Conservation (phyloP, 2,888 invertebrate species). For the Globia sparganii region DNA sequence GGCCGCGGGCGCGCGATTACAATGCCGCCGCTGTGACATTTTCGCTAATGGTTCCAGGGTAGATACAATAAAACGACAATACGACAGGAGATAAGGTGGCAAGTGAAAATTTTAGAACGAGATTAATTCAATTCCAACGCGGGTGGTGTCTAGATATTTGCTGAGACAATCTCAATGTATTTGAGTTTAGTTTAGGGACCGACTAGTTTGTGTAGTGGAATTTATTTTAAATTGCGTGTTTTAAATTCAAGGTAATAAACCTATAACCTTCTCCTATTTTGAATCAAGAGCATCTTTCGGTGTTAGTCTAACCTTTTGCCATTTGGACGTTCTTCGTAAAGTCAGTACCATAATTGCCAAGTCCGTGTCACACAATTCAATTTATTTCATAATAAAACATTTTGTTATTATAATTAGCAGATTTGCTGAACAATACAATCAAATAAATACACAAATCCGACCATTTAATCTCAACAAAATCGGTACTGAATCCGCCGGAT, state of each 20-base stretch:
- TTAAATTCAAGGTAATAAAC: neutral
- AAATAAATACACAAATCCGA: conserved; percentile 27
- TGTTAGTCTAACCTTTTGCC: neutral
- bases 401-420: conserved; percentile 10
- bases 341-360: neutral
- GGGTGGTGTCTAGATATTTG: conserved; percentile 64
- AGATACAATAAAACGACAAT: conserved; percentile 90
- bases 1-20: conserved; percentile 86
- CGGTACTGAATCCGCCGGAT: conserved; percentile 21
- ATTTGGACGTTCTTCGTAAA: neutral
- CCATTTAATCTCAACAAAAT: conserved; percentile 39
- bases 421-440: conserved; percentile 31
- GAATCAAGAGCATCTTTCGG: neutral
- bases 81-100: conserved; percentile 89
- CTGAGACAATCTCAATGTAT: conserved; percentile 49
- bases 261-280: neutral
- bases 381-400: neutral
- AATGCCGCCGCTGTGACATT: conserved; percentile 90
- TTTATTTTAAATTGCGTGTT: neutral
- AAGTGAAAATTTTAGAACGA: conserved; percentile 89
- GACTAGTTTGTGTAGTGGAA: neutral
- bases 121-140: conserved; percentile 87
- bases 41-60: conserved; percentile 90
- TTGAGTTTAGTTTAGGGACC: conserved; percentile 15
- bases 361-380: neutral